phyloP scores from a whole-genome alignment of 2,797 vertebrate species.

The Oreortyx pictus region DNA sequence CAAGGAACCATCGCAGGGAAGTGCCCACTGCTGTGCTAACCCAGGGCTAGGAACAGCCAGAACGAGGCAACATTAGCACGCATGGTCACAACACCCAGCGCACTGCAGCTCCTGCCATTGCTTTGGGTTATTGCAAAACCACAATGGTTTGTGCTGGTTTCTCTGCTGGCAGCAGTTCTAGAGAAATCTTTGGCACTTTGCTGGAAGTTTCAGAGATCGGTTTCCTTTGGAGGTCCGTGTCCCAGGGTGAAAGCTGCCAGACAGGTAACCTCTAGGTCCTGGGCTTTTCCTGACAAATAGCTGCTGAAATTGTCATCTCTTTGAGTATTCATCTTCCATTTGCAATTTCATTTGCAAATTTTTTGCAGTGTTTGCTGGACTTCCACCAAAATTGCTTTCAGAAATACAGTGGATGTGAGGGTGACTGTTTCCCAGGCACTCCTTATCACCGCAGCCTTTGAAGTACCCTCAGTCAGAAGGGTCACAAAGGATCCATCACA shows the following conservation, averaged over 20 bases:
- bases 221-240: conserved; percentile 11
- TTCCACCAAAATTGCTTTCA: conserved; percentile 49
- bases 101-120: neutral
- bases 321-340: neutral
- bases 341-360: conserved; percentile 3
- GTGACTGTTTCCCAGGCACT: neutral
- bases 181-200: neutral
- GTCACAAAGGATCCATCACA: neutral
- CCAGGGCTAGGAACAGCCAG: neutral
- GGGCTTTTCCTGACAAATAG: too few relatives aligned
- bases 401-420: conserved; percentile 37
- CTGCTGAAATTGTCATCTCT: conserved; percentile 15
- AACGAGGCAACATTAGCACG: conserved; percentile 13
- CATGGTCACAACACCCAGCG: neutral
- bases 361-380: conserved; percentile 8
- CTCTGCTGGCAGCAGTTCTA: neutral
- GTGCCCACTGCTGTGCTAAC: neutral
- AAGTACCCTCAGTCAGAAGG: neutral
- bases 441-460: neutral
- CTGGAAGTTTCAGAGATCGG: conserved; percentile 11
- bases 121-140: conserved; percentile 19
- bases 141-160: neutral
- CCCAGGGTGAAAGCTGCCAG: too few relatives aligned
- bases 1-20: neutral
- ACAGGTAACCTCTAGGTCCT: too few relatives aligned